Base-by-base conservation (phyloP, 2,888 invertebrate genomes). In the Gerosis bhagava region DNA sequence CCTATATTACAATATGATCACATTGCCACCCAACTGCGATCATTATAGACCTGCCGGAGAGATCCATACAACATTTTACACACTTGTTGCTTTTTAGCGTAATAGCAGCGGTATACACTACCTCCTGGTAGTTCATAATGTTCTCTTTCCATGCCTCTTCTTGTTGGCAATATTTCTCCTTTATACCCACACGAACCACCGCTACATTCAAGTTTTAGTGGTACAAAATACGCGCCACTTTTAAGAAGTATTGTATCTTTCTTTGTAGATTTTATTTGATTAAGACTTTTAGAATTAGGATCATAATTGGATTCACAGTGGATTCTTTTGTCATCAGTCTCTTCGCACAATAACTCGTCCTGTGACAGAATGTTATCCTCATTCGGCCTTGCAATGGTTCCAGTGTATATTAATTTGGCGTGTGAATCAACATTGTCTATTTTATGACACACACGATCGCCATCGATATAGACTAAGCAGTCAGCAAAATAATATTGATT, bases 341-440 rank as follows among this genome's bases (percentile, higher is more conserved):
- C 73, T 59, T 87, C 82, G 51, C 87, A 87, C 53, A 87, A 60
- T 40, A 83, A 82, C 53, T 87, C 86, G 10, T 84, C 76, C 57
- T 82, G 83, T 5, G 79, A 67, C n/a, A 86, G 61, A 31, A 83
- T 53, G 39, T 67, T 74, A 0, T 62, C 35, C 44, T 81, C 77
- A 15, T 73, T 69, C 1, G 81, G 80, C 53, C 77, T 73, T 10
- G 68, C 76, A 53, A 78, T 60, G 31, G 73, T 68, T 25, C 76
- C 84, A 22, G 72, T 71, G 50, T 82, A 76, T 12, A 82, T 63
- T 19, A 87, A 67, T 50, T 73, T 62, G 41, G 67, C 56, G 53
- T 81, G 70, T 54, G 79, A 70, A 42, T 63, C 57, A 36, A 61
- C 52, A 12, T 48, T 54, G 37, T 58, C 71, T 58, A 77, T 83